Conservation (phyloP, 2,113 vertebrate species). For the Microtus oregoni region DNA sequence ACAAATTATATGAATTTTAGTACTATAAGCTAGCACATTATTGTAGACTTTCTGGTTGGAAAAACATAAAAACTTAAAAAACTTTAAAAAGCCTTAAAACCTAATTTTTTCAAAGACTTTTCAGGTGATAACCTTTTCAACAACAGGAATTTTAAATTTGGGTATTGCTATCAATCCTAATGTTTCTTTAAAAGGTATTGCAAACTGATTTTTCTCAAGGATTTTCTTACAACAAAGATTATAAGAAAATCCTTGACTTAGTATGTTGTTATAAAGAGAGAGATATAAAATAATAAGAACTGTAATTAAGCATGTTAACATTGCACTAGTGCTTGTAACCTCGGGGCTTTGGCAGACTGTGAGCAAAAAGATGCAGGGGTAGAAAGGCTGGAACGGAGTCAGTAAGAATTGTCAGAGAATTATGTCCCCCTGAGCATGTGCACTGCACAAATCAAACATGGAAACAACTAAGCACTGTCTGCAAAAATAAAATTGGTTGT, state of each 20-base stretch:
- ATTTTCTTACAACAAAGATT: neutral
- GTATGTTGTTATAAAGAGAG: slow-evolving; percentile 8
- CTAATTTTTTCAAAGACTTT: neutral
- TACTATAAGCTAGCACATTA: neutral
- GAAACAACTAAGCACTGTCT: neutral
- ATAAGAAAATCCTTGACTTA: neutral
- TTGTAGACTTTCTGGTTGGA: neutral
- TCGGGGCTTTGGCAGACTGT: neutral
- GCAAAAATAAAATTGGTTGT: neutral
- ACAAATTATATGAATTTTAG: neutral
- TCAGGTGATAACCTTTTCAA: neutral
- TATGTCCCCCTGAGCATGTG: neutral
- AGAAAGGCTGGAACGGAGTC: neutral
- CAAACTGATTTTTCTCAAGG: neutral
- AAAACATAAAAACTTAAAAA: neutral
- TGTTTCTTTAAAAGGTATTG: neutral
- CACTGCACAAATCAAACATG: neutral
- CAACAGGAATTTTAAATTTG: slow-evolving; percentile 10
- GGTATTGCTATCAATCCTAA: neutral
- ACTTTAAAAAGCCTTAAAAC: neutral
- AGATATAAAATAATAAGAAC: slow-evolving; percentile 35
- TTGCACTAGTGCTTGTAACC: slow-evolving; percentile 34
- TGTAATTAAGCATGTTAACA: neutral
- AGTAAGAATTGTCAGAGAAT: neutral
- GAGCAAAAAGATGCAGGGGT: neutral